phyloP scores from a whole-genome alignment of 2,113 vertebrate species.

The Mormyrus iriodes region DNA sequence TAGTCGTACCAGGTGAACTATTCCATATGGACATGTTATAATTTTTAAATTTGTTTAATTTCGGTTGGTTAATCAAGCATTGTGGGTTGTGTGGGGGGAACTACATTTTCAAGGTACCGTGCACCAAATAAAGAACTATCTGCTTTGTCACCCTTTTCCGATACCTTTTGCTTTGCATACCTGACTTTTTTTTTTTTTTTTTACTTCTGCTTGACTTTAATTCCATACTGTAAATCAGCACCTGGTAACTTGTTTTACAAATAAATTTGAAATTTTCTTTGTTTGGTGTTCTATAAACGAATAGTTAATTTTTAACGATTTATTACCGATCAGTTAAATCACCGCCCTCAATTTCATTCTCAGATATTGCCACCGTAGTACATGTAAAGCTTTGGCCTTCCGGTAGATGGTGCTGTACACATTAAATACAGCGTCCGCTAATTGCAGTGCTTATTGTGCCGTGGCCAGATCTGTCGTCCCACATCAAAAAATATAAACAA shows the following conservation, averaged over 20 bases:
- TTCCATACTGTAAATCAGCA: not conserved
- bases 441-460: not conserved
- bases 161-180: not conserved
- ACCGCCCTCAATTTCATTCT: not conserved
- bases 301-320: not conserved
- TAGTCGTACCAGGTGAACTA: not conserved
- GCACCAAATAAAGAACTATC: not conserved
- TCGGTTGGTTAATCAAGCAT: not conserved
- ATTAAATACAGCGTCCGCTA: not conserved
- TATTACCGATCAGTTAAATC: not conserved
- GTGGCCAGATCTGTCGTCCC: not conserved
- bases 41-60: not conserved
- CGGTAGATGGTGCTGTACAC: not conserved
- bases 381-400: not conserved
- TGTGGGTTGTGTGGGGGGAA: not conserved
- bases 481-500: not conserved
- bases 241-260: slow-evolving; percentile 26
- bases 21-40: not conserved
- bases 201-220: not conserved
- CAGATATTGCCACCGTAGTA: not conserved
- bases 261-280: slow-evolving; percentile 13
- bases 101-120: not conserved
- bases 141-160: not conserved
- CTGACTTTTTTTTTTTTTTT: not conserved
- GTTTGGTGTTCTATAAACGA: not conserved